A percentile compares a stretch with the other conserved stretches of the same genome.
These are phyloP conservation scores for Propsilocerus akamusi DNA, from an alignment of 1,140 invertebrate species.

Conservation along the genomic window DNA sequence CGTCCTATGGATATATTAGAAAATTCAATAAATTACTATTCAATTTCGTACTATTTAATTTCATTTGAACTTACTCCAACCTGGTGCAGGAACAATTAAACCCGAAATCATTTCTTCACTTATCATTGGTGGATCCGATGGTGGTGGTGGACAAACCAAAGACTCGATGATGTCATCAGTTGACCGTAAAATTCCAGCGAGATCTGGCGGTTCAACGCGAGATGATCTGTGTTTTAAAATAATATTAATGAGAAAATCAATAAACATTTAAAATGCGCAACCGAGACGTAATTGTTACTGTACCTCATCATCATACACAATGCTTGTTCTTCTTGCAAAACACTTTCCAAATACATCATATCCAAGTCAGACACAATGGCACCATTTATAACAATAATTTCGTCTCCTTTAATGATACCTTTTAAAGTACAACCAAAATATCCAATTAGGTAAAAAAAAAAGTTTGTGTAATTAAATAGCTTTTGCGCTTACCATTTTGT, in stretches of 20 bases:
- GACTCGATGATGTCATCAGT: conserved; percentile 91
- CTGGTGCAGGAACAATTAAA: conserved; percentile 86
- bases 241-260: conserved; percentile 4
- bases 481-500: conserved; percentile 61
- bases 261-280: not conserved
- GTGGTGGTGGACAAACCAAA: conserved; percentile 86
- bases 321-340: conserved; percentile 84
- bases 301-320: conserved; percentile 94
- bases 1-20: conserved; percentile 7
- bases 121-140: conserved; percentile 77
- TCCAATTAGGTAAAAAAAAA: conserved; percentile 8
- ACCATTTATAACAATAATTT: conserved; percentile 97
- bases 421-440: conserved; percentile 21
- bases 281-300: conserved; percentile 7
- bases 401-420: conserved; percentile 93
- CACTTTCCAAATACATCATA: conserved; percentile 97
- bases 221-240: conserved; percentile 40
- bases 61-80: conserved; percentile 54
- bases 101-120: conserved; percentile 91
- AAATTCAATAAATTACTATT: conserved; percentile 5
- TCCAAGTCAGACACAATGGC: conserved; percentile 93
- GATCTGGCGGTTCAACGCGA: conserved; percentile 80
- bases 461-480: conserved; percentile 1
- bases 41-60: not conserved
- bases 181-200: conserved; percentile 57